Base-by-base conservation (phyloP, 2,113 vertebrate genomes). In the Lepidothrix coronata region DNA sequence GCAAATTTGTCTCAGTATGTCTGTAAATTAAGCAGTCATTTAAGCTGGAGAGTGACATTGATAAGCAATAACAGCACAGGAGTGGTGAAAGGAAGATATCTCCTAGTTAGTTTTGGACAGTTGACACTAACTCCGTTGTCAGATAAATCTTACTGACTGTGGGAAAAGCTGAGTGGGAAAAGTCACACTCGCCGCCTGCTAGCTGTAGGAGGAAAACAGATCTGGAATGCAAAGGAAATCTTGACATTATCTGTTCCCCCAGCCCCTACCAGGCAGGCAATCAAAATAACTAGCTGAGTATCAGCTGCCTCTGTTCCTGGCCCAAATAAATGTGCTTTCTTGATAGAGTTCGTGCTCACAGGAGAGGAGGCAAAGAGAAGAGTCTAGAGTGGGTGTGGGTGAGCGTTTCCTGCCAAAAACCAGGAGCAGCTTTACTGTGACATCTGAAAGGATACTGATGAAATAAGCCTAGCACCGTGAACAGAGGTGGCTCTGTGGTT, bases 31-130 rank as follows among this genome's bases (percentile, higher is more conserved):
- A 93, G 70, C 88, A 96, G 92, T 85, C 88, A 88, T 85, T 96
- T 88, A 85, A 96, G 70, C 87, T 96, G 93, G 85, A 95, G 82
- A 92, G 87, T 96, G 92, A 96, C 87, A 95, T 35, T 92, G 97
- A 96, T 94, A 94, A 94, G 72, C 92, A 96, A 33, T 66, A 89
- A 93, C 78, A 95, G 70, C 78, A 70, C 75, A 80, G 80, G 91
- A 84, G 96, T 95, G 95, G 33, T 95, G 95, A 97, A 95, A 96
- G 93, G 86, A 97, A 94, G 95, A 85, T 98, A 98, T 98, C 97
- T 96, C 73, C 89, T 88, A 87, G 96, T 96, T 97, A 95, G 85
- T 94, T 95, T 97, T 97, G 97, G 97, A 97, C 92, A 93, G 77
- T 91, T 97, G 95, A 97, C 96, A 97, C 89, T 94, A 97, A 91